Conservation (phyloP, 2,888 invertebrate species). For the Abrostola tripartita region DNA sequence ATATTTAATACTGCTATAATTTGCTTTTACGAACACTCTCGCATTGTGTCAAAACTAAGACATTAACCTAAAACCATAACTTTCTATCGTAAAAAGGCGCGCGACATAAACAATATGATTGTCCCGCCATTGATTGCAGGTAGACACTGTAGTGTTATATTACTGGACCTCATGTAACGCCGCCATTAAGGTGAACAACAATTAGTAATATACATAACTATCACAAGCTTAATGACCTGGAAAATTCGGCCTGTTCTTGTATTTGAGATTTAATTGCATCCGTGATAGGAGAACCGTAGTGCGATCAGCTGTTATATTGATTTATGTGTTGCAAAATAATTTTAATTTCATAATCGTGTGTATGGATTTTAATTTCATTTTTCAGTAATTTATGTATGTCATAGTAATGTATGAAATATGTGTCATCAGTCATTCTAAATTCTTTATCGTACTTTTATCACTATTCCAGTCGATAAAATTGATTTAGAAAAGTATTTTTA, state of each 20-base stretch:
- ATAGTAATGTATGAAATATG: background rate
- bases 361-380: background rate
- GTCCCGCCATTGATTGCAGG: slow-evolving; percentile 23
- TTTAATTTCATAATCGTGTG: too few relatives aligned
- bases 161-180: background rate
- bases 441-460: too few relatives aligned
- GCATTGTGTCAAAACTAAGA: too few relatives aligned
- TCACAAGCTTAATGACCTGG: background rate
- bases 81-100: slow-evolving; percentile 12
- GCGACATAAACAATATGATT: slow-evolving; percentile 11
- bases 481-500: too few relatives aligned
- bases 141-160: slow-evolving; percentile 14
- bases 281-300: background rate
- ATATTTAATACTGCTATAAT: too few relatives aligned
- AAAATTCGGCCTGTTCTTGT: background rate
- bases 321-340: too few relatives aligned
- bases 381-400: background rate
- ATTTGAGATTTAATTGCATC: background rate
- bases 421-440: too few relatives aligned
- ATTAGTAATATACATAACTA: slow-evolving; percentile 4
- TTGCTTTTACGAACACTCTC: too few relatives aligned
- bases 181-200: background rate
- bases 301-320: background rate
- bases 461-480: too few relatives aligned
- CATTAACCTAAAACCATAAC: slow-evolving; percentile 11